A percentile compares a stretch with the other conserved stretches of the same genome.
These are phyloP conservation scores for Scomber japonicus DNA, from an alignment of 2,113 vertebrate species.

Conservation along the genomic window DNA sequence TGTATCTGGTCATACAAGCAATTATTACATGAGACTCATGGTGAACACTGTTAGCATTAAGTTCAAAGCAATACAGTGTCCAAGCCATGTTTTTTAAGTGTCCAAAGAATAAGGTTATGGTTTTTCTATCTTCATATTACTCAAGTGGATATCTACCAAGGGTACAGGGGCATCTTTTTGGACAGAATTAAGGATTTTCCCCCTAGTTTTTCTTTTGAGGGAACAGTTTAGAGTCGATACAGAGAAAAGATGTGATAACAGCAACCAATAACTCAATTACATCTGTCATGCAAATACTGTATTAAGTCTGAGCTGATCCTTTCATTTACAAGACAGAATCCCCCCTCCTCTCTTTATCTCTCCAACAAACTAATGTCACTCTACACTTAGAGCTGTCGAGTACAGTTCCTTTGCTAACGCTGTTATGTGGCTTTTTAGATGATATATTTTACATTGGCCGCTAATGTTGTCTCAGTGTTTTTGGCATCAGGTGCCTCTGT, in stretches of 20 bases:
- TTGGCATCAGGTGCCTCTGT: slow-evolving; percentile 68
- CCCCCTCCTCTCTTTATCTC: not conserved
- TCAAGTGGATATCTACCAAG: too few relatives aligned
- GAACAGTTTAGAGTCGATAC: too few relatives aligned
- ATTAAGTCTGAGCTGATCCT: slow-evolving; percentile 3
- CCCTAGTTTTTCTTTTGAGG: too few relatives aligned
- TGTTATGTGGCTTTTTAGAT: slow-evolving; percentile 72
- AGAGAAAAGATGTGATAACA: not conserved
- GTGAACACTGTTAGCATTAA: too few relatives aligned
- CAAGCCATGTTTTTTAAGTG: too few relatives aligned
- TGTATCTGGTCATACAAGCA: too few relatives aligned
- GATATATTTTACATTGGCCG: slow-evolving; percentile 64
- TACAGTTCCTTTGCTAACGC: slow-evolving; percentile 64
- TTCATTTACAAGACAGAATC: not conserved
- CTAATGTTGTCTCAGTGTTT: slow-evolving; percentile 67
- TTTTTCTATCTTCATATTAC: too few relatives aligned
- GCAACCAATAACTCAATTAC: not conserved
- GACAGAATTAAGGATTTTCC: not conserved
- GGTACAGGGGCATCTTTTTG: not conserved
- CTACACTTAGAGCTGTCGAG: slow-evolving; percentile 42
- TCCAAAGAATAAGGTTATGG: too few relatives aligned
- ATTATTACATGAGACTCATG: too few relatives aligned
- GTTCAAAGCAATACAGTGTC: too few relatives aligned
- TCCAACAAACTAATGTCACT: slow-evolving; percentile 63
- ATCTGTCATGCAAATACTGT: not conserved